Conservation (phyloP, 2,113 vertebrate genomes). For the Upupa epops region DNA sequence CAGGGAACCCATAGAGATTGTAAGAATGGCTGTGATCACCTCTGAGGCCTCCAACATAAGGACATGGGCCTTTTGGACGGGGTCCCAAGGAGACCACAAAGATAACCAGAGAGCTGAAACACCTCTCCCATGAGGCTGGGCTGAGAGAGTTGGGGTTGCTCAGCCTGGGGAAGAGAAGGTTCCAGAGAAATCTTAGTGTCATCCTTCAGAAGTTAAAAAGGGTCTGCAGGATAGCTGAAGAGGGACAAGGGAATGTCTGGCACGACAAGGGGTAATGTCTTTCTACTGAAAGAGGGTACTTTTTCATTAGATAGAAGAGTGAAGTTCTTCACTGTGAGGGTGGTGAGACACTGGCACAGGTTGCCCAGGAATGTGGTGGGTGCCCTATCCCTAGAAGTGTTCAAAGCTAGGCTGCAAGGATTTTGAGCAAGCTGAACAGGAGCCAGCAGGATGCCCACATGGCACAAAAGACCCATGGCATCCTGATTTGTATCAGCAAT, state of each 20-base stretch:
- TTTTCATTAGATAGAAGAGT: not conserved
- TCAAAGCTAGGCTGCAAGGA: not conserved
- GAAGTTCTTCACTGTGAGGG: not conserved
- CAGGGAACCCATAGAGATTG: not conserved
- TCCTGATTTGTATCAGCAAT: no score
- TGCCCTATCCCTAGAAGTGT: not conserved
- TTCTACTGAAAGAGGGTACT: not conserved
- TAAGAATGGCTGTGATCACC: not conserved
- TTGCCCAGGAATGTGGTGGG: not conserved
- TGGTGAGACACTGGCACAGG: not conserved
- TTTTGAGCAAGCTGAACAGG: not conserved
- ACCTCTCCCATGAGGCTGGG: not conserved
- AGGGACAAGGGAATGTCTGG: not conserved
- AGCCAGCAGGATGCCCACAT: no score
- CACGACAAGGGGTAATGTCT: not conserved
- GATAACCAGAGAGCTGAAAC: not conserved
- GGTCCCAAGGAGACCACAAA: not conserved
- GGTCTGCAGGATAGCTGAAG: not conserved
- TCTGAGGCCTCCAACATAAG: not conserved
- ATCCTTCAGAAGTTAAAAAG: not conserved
- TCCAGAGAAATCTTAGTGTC: not conserved
- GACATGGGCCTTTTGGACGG: not conserved
- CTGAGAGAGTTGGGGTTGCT: not conserved
- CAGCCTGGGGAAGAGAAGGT: not conserved
- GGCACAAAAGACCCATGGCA: no score